Evolutionary conservation across 1,140 invertebrate genomes (phyloP).

Genomic region (Drosophila melanica): DNA sequence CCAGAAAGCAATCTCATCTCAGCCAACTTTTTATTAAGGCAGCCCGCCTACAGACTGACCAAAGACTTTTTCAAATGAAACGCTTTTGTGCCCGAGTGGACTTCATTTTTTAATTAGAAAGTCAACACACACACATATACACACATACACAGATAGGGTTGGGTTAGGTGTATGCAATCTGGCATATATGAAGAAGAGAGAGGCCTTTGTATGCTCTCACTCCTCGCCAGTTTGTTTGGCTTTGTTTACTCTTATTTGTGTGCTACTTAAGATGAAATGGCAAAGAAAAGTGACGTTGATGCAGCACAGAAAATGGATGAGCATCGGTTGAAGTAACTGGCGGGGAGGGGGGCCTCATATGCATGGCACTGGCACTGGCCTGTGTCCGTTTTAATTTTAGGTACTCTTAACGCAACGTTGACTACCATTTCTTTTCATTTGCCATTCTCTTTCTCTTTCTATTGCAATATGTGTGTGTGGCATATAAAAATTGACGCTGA

Average conservation of each 20-base stretch:
- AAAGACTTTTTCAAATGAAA: constrained; percentile 52
- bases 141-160: not conserved
- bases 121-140: constrained; percentile 49
- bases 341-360: not conserved
- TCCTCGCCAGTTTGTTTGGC: constrained; percentile 45
- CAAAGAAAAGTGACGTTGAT: constrained; percentile 71
- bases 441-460: not conserved
- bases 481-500: constrained; percentile 43
- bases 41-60: constrained; percentile 5
- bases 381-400: constrained; percentile 79
- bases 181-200: constrained; percentile 22
- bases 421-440: constrained; percentile 70
- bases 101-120: constrained; percentile 79
- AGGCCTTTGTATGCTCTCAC: constrained; percentile 55
- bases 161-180: not conserved
- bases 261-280: constrained; percentile 83
- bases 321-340: not conserved
- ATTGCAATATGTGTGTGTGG: constrained; percentile 34
- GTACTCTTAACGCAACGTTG: constrained; percentile 68
- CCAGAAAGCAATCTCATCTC: not conserved
- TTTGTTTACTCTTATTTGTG: constrained; percentile 71
- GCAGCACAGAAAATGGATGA: constrained; percentile 1
- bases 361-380: constrained; percentile 27
- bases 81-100: constrained; percentile 57
- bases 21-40: not conserved